Evolutionary conservation across 92 coral and sea anemone species (phyloP), one percentile per base, ranked within the genome.

Genomic region (Heliopora coerulea): DNA sequence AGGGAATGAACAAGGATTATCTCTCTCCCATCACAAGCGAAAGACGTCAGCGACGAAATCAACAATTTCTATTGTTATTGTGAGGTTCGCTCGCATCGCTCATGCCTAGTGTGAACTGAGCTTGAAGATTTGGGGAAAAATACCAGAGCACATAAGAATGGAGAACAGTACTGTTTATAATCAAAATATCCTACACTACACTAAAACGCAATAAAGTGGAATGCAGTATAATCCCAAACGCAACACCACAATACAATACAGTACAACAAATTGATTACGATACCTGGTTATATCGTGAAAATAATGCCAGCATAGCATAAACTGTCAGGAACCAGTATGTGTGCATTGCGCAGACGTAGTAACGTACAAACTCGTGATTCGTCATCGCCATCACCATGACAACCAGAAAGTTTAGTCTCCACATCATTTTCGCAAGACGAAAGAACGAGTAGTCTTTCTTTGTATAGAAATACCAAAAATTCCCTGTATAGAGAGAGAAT

Each of bases 381-480:
- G 99, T 95, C 48, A 95, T 96, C 19, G 96, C 99, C 99, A 95
- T 95, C 79, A 95, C 99, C 91, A 95, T 90, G 96, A 95, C 74
- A 82, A 95, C 99, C 75, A 95, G 35, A 62, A 95, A 95, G 79
- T 95, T 95, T n/a, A 95, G 87, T 49, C 99, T 90, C 84, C 91
- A 95, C 97, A 95, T 88, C 99, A 95, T 95, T 62, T 91, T 90
- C 13, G 86, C 67, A 2, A 95, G 88, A 31, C 99, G 96, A 74
- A 95, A 95, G 21, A 95, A 85, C 13, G 99, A 90, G 60, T 86
- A 95, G 42, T 95, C 99, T 73, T 95, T 95, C 80, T 81, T 87
- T 69, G 86, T 84, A 89, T 88, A 95, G 73, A 95, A 95, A 78
- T 95, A 95, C 64, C 96, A 95, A 61, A 95, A 95, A 65, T 95